phyloP scores from a whole-genome alignment of 2,888 invertebrate genomes.

The Malthinus seriepunctatus region DNA sequence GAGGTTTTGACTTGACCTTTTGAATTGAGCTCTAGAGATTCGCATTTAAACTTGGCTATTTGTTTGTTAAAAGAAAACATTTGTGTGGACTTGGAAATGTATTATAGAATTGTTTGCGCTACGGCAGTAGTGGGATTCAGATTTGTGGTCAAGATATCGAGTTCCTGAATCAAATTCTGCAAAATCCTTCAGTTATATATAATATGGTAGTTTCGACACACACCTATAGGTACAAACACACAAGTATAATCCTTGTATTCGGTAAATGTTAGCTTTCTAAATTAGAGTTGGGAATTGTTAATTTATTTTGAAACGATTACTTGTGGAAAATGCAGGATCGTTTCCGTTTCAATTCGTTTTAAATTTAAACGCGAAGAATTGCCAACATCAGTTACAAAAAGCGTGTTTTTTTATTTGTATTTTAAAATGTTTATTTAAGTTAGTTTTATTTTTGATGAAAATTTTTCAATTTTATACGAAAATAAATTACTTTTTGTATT shows the following conservation, averaged over 20 bases:
- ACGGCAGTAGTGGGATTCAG: conserved; percentile 7
- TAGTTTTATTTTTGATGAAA: background rate
- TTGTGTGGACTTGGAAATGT: background rate
- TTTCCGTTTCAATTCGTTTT: background rate
- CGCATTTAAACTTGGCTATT: background rate
- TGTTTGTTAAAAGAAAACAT: conserved; percentile 3
- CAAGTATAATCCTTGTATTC: conserved; percentile 27
- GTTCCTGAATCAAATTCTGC: conserved; percentile 22
- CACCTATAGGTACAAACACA: conserved; percentile 25
- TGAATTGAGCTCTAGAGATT: too few species aligned
- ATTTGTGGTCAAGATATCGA: conserved; percentile 22
- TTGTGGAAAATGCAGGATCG: conserved; percentile 4
- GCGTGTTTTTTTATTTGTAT: too few species aligned
- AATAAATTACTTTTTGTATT: conserved; percentile 7
- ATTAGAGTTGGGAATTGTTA: conserved; percentile 25
- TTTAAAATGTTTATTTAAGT: background rate
- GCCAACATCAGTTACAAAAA: too few species aligned
- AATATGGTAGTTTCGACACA: conserved; percentile 30
- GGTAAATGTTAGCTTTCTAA: conserved; percentile 27
- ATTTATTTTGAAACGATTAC: conserved; percentile 8
- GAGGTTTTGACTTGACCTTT: too few species aligned
- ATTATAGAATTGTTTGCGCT: conserved; percentile 1
- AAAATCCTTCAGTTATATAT: conserved; percentile 18
- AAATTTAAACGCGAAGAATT: background rate
- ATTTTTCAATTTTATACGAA: background rate